Evolutionary conservation across 2,797 vertebrate genomes (phyloP), one percentile per base, ranked within the genome.

Genomic region (Pampus argenteus): DNA sequence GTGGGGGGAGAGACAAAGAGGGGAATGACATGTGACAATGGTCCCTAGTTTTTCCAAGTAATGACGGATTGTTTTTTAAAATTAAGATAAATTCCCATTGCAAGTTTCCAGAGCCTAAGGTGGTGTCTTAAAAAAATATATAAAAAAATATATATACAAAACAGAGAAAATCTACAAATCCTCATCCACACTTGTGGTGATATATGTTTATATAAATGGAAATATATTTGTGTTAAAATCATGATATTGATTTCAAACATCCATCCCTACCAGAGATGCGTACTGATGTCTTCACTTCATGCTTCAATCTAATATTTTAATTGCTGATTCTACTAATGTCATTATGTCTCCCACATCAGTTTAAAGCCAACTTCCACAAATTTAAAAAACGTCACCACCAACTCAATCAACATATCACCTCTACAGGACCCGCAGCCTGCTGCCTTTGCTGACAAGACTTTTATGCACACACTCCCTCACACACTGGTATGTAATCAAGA

Each of bases 361-460:
- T 47, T 71, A 6, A 49, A 38, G 13, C 15, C 59, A 44, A 66
- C 11, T 45, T 26, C 3, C 44, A 63, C 18, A 59, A 20, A 47
- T 23, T 59, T 3, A n/a, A n/a, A n/a, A n/a, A 38, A 47, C 1
- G 18, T 20, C n/a, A 59, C 11, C 15, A 38, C 55, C 58, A 58
- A 71, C 45, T 54, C 34, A 3, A 44, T 44, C 40, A 38, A 74
- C 50, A 59, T 22, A 48, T 54, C 14, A 5, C 38, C 34, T 55
- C 34, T 6, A n/a, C 31, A 75, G 47, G 20, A 40, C 5, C 59
- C 28, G 47, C 42, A 58, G 68, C 55, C 44, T 8, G 29, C 71
- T 5, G 17, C 75, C 63, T 84, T 45, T 84, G 74, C 81, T 86
- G 83, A 85, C 72, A 48, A 36, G 20, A 69, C 66, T 66, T 47